Evolutionary conservation across 2,797 vertebrate species (phyloP).

Genomic region (Tragopan temminckii): DNA sequence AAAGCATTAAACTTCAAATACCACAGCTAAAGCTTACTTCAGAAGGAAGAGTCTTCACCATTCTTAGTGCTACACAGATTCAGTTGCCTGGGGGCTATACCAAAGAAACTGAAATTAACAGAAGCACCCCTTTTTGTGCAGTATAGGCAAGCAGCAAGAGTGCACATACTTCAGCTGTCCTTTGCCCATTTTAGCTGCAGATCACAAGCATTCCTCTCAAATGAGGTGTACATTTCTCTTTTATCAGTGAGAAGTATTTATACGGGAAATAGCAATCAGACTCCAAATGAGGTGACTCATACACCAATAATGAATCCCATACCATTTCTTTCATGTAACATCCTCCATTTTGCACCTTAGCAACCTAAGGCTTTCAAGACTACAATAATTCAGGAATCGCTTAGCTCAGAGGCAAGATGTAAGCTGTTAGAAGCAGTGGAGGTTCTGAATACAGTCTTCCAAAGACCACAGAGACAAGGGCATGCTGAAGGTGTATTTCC

Average conservation of each 20-base stretch:
- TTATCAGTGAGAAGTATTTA: neutral
- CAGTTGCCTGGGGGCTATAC: rapidly evolving
- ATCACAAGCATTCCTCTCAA: neutral
- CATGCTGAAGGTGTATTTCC: neutral
- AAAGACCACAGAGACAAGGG: neutral
- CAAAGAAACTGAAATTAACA: neutral
- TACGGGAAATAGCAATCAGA: neutral
- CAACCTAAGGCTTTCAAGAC: neutral
- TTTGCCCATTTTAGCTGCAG: neutral
- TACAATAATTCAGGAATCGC: neutral
- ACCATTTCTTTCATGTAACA: neutral
- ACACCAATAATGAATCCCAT: neutral
- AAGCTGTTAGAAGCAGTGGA: no score
- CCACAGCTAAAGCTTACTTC: neutral
- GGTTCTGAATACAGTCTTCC: neutral
- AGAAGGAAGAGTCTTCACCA: neutral
- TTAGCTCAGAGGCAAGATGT: rapidly evolving
- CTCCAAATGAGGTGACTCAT: neutral
- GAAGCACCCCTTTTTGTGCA: rapidly evolving
- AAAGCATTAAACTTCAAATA: neutral
- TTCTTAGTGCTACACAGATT: neutral
- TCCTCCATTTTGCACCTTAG: neutral
- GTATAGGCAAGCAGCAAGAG: neutral
- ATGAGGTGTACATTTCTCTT: neutral
- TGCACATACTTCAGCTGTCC: neutral